Evolutionary conservation across 2,113 vertebrate genomes (phyloP), one percentile per base, ranked within the genome.

Genomic region (Anolis carolinensis): DNA sequence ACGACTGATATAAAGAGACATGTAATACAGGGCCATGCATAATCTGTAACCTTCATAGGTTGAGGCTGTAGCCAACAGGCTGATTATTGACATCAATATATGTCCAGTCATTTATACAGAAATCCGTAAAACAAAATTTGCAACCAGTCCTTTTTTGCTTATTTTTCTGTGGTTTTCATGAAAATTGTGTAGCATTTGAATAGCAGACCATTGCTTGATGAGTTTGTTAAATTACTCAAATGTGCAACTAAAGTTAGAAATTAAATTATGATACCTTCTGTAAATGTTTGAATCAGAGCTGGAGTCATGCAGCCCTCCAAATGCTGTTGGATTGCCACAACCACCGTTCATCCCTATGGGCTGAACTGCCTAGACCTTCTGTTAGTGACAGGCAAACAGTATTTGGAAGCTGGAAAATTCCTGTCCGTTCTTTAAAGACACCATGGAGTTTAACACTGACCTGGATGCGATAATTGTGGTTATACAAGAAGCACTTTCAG

Each of bases 401-500:
- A 59, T 59, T 59, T 59, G 55, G 55, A 59, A 59, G 55, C 11
- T 59, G 14, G 14, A 59, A 59, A 20, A 59, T 59, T 59, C 55
- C 55, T 59, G 18, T 18, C 55, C 55, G 39, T 16, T 59, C 74
- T 77, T 80, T 7, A 1, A 44, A 1, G 3, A 78, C 55, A 32
- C 39, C 85, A 3, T 4, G 14, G 3, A 5, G 70, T 87, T 90
- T 88, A 85, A 73, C 16, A 74, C 2, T 65, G 30, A 73, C 8
- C 30, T 62, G 3, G 3, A 52, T 63, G 36, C 30, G 76, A 34
- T 52, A 44, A 59, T 84, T 87, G 68, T 79, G 79, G 34, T 6
- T 86, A 13, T 44, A 6, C 62, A 68, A 80, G 79, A 63, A 62
- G 78, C 34, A 77, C 75, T 90, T 62, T 71, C 84, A 89, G 67